These are phyloP conservation scores for Trissolcus brochymenae DNA, from an alignment of 2,888 invertebrate species.

Conservation along the genomic window DNA sequence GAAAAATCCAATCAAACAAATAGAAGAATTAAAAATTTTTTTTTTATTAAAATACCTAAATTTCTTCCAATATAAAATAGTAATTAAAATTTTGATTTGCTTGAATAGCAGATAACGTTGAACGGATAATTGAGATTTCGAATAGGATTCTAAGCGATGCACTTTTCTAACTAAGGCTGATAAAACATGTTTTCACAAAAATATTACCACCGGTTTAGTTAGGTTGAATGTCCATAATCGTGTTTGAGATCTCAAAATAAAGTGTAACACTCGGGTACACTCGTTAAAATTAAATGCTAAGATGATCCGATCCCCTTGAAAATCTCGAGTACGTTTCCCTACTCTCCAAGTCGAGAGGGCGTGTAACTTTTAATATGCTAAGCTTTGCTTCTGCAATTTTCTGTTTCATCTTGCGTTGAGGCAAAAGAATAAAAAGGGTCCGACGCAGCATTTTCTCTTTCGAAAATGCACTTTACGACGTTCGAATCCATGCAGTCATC, in stretches of 20 bases:
- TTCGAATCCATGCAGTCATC: slow-evolving; percentile 51
- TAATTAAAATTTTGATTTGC: no score
- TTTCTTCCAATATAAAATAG: no score
- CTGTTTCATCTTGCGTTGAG: slow-evolving; percentile 38
- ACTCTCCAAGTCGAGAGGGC: slow-evolving; percentile 44
- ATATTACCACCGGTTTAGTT: slow-evolving; percentile 16
- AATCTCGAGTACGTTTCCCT: slow-evolving; percentile 61
- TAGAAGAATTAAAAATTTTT: no score
- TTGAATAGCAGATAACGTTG: no score
- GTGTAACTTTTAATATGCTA: slow-evolving; percentile 59
- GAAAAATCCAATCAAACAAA: no score
- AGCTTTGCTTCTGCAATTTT: slow-evolving; percentile 54
- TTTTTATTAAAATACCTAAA: no score
- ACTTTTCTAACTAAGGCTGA: no score
- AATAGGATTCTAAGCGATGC: no score
- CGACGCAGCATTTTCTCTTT: slow-evolving; percentile 45
- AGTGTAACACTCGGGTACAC: slow-evolving; percentile 51
- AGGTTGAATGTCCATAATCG: slow-evolving; percentile 32
- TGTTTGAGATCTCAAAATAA: slow-evolving; percentile 42
- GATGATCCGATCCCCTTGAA: slow-evolving; percentile 62
- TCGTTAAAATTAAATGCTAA: slow-evolving; percentile 63
- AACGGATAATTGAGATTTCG: no score
- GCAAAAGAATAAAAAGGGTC: slow-evolving; percentile 26
- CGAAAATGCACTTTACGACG: slow-evolving; percentile 57
- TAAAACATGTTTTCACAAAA: no score